These are phyloP conservation scores for Callipepla californica DNA, from an alignment of 2,113 vertebrate species.

Conservation along the genomic window DNA sequence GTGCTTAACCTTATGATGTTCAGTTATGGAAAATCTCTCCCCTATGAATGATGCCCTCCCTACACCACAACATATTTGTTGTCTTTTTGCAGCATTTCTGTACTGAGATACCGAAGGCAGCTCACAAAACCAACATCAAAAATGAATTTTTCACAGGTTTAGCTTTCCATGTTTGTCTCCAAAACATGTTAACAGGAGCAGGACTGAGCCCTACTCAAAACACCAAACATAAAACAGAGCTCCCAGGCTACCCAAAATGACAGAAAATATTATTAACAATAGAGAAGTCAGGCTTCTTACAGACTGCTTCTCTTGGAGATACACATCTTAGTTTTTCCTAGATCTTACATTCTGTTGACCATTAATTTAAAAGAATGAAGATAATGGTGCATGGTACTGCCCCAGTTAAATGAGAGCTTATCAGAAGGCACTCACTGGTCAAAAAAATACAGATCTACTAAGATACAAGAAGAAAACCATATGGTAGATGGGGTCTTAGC, in stretches of 20 bases:
- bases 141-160: background rate
- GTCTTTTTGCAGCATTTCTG: background rate
- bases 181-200: background rate
- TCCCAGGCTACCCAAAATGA: background rate
- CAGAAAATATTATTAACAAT: background rate
- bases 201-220: background rate
- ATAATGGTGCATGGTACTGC: fast-evolving
- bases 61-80: background rate
- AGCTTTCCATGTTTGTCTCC: background rate
- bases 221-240: background rate
- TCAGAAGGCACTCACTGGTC: background rate
- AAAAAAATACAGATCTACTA: background rate
- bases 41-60: background rate
- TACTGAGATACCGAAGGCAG: background rate
- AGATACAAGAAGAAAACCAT: background rate
- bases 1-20: background rate
- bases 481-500: background rate
- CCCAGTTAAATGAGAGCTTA: background rate
- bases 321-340: background rate
- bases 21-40: background rate
- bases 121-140: background rate
- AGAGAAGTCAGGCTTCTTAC: background rate
- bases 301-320: background rate
- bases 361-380: background rate
- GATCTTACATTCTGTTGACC: too few relatives aligned